Evolutionary conservation across 64 coral and sea anemone genomes (phyloP).

Genomic region (Montipora capricornis): DNA sequence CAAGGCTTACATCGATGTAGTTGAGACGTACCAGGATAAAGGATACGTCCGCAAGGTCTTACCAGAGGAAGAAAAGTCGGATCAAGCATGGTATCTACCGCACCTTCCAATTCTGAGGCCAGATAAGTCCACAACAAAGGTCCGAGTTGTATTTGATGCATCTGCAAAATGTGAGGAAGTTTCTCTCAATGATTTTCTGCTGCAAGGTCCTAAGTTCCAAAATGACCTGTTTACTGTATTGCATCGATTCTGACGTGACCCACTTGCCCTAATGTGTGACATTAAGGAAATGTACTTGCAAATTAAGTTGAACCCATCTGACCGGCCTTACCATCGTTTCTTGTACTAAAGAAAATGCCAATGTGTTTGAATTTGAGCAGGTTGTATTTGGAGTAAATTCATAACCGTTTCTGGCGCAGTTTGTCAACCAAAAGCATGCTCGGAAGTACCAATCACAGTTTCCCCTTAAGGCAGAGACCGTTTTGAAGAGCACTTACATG

Average conservation of each 20-base stretch:
- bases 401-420: constrained; percentile 45
- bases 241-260: constrained; percentile 39
- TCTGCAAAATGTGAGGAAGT: constrained; percentile 8
- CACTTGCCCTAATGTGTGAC: constrained; percentile 57
- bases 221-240: constrained; percentile 51
- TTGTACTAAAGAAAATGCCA: constrained; percentile 18
- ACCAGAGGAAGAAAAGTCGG: constrained; percentile 31
- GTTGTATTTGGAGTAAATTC: constrained; percentile 83
- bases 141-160: constrained; percentile 71
- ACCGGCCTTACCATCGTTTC: constrained; percentile 45
- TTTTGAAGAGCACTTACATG: constrained; percentile 21
- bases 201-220: constrained; percentile 46
- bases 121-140: constrained; percentile 77
- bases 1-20: constrained; percentile 45
- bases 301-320: constrained; percentile 21
- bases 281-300: constrained; percentile 54
- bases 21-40: constrained; percentile 56
- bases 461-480: constrained; percentile 50
- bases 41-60: constrained; percentile 62
- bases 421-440: constrained; percentile 54
- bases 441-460: constrained; percentile 33
- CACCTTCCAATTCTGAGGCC: constrained; percentile 84
- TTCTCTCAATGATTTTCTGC: constrained; percentile 62
- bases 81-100: constrained; percentile 64
- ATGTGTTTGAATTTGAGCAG: constrained; percentile 49